Conservation (phyloP, 2,113 vertebrate species). For the Leucopsar rothschildi region DNA sequence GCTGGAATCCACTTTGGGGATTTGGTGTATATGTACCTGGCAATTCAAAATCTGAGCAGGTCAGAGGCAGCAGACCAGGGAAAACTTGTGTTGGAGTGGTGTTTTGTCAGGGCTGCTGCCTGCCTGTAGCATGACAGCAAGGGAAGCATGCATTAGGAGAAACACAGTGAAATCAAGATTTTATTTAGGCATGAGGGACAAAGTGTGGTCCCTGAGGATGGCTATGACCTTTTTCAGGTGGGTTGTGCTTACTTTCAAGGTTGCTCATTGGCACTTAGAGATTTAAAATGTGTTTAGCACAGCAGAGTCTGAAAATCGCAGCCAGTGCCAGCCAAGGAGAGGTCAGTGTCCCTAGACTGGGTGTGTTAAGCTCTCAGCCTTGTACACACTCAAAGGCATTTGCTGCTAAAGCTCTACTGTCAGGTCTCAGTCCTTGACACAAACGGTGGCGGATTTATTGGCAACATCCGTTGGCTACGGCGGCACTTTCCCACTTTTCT, state of each 20-base stretch:
- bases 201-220: not conserved
- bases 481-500: not conserved
- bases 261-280: not conserved
- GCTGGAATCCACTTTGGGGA: not conserved
- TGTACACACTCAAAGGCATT: not conserved
- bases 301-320: not conserved
- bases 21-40: not conserved
- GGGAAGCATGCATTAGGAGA: accelerated
- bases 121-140: accelerated
- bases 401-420: not conserved
- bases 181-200: not conserved
- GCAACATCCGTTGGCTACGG: accelerated
- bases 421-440: not conserved
- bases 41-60: not conserved
- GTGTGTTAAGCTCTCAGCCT: not conserved
- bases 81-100: not conserved
- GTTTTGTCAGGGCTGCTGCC: not conserved
- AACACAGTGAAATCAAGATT: not conserved
- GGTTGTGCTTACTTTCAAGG: not conserved
- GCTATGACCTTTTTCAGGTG: accelerated
- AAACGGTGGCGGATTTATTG: accelerated
- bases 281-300: not conserved
- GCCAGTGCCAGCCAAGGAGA: not conserved
- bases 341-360: too few species aligned
- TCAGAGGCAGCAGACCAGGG: not conserved